Percentiles rank a stretch among this genome's conserved stretches.
phyloP scores from a whole-genome alignment of 2,797 vertebrate species.

The Ispidina lecontei region DNA sequence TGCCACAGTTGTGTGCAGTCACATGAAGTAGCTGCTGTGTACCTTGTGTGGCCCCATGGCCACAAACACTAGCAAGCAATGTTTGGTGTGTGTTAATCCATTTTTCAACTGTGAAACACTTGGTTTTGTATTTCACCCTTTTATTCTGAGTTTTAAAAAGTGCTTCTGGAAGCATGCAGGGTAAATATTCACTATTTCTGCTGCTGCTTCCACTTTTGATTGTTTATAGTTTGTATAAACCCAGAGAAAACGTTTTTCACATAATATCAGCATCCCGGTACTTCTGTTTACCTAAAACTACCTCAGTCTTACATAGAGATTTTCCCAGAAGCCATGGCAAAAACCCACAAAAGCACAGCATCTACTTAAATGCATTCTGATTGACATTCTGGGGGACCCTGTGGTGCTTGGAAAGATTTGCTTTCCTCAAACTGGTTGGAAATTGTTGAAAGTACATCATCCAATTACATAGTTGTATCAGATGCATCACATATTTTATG shows the following conservation, averaged over 20 bases:
- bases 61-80: neutral
- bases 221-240: neutral
- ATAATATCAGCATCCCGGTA: neutral
- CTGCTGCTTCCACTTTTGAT: neutral
- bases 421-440: neutral
- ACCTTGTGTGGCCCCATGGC: neutral
- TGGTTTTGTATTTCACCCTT: neutral
- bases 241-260: neutral
- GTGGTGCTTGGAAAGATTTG: neutral
- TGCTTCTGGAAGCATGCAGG: neutral
- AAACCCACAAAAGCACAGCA: neutral
- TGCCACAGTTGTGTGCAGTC: neutral
- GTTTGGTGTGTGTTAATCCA: fast-evolving
- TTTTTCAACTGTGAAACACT: neutral
- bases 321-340: neutral
- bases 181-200: neutral
- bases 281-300: neutral
- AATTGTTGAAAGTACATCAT: neutral
- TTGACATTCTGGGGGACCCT: neutral
- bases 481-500: neutral
- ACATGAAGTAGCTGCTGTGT: neutral
- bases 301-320: neutral
- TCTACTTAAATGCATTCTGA: neutral
- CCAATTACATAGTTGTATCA: neutral
- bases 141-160: neutral